Evolutionary conservation across 2,113 vertebrate genomes (phyloP), one percentile per base, ranked within the genome.

Genomic region (Mesoclemmys tuberculata): DNA sequence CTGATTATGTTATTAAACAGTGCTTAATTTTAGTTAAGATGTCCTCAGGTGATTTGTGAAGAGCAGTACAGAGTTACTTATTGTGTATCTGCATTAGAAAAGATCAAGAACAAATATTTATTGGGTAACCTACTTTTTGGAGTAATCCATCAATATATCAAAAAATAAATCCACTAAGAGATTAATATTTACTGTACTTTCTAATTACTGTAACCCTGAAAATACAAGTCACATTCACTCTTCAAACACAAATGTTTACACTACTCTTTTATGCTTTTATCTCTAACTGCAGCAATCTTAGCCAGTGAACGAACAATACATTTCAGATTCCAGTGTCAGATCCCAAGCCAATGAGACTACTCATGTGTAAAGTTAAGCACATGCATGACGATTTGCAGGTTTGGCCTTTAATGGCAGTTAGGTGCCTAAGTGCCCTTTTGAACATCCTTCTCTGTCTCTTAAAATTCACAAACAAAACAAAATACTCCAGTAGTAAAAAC

Each of bases 261-360:
- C 80, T 96, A 90, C 78, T 81, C 49, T 84, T 56, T 0, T 87
- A 90, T 38, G n/a, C n/a, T 95, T 96, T 96, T 97, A 96, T 96
- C 95, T 95, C 87, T 78, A 96, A 95, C 56, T 2, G 92, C 95
- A 96, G 93, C 87, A 97, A 95, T 95, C 91, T 93, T 97, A 95
- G 94, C 95, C 8, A 16, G 31, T 90, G 88, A 95, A 96, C 95
- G 97, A 97, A 97, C 93, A 94, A 84, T 24, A 88, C 91, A 92
- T 92, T 96, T 94, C 85, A 10, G 92, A 27, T 93, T 90, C 94
- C 94, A 97, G 78, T 54, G 83, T 54, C 9, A 93, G 88, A 94
- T 91, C 92, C 51, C 19, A 6, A 35, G 85, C 93, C 96, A 94
- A 41, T 38, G 27, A 88, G 83, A 56, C 74, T 78, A 71, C 91